Evolutionary conservation across 2,797 vertebrate genomes (phyloP).

Genomic region (Pogoniulus pusillus): DNA sequence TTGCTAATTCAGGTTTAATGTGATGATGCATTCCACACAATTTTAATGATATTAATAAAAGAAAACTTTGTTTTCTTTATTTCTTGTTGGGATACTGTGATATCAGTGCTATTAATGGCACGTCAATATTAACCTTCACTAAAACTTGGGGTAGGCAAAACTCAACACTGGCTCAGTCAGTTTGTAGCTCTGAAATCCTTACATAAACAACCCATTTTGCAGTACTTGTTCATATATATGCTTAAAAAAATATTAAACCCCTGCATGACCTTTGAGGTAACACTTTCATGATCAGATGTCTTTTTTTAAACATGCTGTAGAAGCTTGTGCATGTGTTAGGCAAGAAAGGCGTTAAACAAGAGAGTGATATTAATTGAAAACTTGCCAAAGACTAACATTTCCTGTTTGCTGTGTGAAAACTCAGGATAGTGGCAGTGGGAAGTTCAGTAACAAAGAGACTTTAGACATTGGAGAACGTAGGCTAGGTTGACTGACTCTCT

Average conservation of each 20-base stretch:
- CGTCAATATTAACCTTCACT: neutral
- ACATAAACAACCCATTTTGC: neutral
- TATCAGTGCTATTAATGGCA: neutral
- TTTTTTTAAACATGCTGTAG: neutral
- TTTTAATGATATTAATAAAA: neutral
- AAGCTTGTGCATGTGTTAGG: neutral
- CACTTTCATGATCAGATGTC: neutral
- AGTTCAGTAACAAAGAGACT: constrained; percentile 38
- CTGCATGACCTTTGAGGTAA: neutral
- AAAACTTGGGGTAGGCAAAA: neutral
- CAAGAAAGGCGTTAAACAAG: neutral
- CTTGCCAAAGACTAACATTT: neutral
- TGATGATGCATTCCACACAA: neutral
- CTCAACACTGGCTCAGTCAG: neutral
- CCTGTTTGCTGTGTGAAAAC: neutral
- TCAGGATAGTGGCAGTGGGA: neutral
- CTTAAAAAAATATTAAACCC: neutral
- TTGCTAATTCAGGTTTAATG: neutral
- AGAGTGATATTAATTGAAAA: neutral
- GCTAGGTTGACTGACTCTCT: neutral
- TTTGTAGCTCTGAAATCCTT: neutral
- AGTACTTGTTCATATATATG: neutral
- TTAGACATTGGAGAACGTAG: neutral
- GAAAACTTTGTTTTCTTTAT: neutral
- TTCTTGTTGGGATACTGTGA: neutral